Evolutionary conservation across 2,113 vertebrate species (phyloP).

Genomic region (Chloropsis cyanopogon): DNA sequence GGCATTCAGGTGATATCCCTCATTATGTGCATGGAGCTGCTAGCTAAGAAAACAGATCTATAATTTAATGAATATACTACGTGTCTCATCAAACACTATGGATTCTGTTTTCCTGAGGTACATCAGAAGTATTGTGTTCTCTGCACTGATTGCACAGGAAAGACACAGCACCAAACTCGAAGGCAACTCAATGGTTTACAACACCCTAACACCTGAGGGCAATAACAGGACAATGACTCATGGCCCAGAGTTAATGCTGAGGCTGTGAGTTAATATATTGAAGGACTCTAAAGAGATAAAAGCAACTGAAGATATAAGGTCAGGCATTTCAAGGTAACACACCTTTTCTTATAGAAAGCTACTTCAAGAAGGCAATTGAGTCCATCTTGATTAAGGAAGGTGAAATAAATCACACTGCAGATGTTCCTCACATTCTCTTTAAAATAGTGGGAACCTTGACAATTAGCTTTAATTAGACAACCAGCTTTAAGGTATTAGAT

Average conservation of each 20-base stretch:
- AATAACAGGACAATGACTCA: neutral
- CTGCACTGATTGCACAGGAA: neutral
- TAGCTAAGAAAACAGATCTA: neutral
- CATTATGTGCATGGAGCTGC: neutral
- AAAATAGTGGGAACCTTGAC: neutral
- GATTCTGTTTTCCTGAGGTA: neutral
- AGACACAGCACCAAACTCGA: neutral
- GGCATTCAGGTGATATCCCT: neutral
- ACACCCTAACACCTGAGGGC: neutral
- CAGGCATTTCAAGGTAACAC: neutral
- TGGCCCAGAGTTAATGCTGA: neutral
- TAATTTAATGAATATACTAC: neutral
- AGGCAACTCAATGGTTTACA: neutral
- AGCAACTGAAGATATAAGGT: neutral
- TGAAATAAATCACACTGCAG: neutral
- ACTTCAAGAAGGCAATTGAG: neutral
- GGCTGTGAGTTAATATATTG: neutral
- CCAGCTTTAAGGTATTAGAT: neutral
- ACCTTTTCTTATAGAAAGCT: neutral
- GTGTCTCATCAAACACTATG: neutral
- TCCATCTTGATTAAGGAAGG: neutral
- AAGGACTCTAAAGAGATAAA: neutral
- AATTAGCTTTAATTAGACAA: neutral
- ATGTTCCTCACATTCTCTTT: neutral
- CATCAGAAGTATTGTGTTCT: neutral